phyloP scores from a whole-genome alignment of 2,113 vertebrate species.

The Spheniscus mendiculus region DNA sequence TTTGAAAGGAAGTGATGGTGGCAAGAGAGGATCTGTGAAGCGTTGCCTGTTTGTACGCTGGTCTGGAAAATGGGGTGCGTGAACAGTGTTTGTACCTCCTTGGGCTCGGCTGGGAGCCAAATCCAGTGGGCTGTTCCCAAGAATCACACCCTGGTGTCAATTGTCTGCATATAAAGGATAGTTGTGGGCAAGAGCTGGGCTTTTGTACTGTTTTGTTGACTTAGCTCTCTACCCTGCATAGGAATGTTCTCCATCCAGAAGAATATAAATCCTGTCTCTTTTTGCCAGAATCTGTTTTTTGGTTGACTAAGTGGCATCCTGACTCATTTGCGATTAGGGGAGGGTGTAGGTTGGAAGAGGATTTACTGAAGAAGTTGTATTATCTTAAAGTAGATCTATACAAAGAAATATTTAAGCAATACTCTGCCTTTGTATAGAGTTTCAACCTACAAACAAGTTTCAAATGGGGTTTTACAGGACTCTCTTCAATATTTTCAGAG shows the following conservation, averaged over 20 bases:
- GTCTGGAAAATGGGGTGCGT: not conserved
- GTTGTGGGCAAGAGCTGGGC: not conserved
- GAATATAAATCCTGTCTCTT: conserved; percentile 26
- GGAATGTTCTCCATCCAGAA: conserved; percentile 34
- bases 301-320: conserved; percentile 51
- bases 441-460: not conserved
- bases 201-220: conserved; percentile 47
- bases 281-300: conserved; percentile 16
- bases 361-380: conserved; percentile 47
- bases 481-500: not conserved
- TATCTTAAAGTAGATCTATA: conserved; percentile 21
- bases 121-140: not conserved
- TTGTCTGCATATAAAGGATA: not conserved
- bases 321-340: conserved; percentile 48
- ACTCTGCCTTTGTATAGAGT: conserved; percentile 16
- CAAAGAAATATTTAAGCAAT: conserved; percentile 41
- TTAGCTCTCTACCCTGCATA: not conserved
- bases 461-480: not conserved
- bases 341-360: conserved; percentile 29
- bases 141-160: conserved; percentile 7
- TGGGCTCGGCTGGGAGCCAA: not conserved
- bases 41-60: not conserved
- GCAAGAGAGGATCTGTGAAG: not conserved
- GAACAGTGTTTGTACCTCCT: not conserved
- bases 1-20: not conserved